phyloP scores from a whole-genome alignment of 2,888 invertebrate genomes.

The Heliconius ethilla region DNA sequence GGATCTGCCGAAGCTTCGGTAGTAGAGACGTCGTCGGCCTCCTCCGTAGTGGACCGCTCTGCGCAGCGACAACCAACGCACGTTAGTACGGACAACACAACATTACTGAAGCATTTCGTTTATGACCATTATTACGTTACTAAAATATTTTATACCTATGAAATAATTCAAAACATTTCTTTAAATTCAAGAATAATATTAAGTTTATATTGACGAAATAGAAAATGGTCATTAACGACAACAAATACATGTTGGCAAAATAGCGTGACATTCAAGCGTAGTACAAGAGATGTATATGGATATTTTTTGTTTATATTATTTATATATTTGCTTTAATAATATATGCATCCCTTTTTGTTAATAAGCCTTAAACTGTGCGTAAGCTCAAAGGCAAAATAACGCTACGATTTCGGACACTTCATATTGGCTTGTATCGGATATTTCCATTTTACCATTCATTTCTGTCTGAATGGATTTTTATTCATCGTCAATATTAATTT shows the following conservation, averaged over 20 bases:
- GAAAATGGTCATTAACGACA: constrained; percentile 6
- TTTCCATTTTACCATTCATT: too few species aligned
- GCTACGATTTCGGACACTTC: too few species aligned
- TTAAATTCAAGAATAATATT: too few species aligned
- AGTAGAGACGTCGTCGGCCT: constrained; percentile 52
- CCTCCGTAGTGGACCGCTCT: constrained; percentile 60
- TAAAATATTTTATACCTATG: neutral
- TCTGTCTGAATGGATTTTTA: neutral
- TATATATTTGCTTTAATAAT: neutral
- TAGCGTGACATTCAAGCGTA: constrained; percentile 10
- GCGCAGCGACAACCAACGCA: constrained; percentile 57
- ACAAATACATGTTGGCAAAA: constrained; percentile 4
- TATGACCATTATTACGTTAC: constrained; percentile 18
- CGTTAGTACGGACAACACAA: constrained; percentile 63
- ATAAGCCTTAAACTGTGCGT: neutral
- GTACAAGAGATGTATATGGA: neutral
- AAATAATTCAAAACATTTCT: neutral
- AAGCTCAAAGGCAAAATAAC: neutral
- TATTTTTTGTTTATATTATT: neutral
- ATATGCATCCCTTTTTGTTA: constrained; percentile 15
- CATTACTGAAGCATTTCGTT: constrained; percentile 25
- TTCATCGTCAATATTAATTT: neutral
- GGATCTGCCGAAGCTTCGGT: constrained; percentile 52
- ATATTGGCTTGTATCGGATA: too few species aligned
- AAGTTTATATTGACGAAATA: neutral